These are phyloP conservation scores for Trichacis sp. DNA, from an alignment of 2,888 invertebrate genomes.

Conservation along the genomic window DNA sequence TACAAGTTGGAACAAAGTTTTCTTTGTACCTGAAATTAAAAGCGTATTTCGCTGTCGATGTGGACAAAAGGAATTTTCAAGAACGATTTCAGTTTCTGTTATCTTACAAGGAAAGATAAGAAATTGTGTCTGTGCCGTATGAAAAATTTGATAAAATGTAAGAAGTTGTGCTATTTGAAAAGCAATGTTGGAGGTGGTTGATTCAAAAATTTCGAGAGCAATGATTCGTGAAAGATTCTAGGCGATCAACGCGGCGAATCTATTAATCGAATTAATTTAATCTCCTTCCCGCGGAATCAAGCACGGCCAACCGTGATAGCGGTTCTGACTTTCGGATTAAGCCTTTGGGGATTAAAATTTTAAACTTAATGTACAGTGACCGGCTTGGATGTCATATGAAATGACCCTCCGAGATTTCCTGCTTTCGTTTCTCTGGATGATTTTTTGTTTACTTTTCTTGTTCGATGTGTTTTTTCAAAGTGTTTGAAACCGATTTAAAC, in stretches of 20 bases:
- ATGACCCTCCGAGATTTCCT: slow-evolving; percentile 33
- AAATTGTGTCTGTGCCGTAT: too few species aligned
- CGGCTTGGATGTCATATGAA: slow-evolving; percentile 43
- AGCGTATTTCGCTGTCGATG: too few species aligned
- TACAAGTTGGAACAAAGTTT: too few species aligned
- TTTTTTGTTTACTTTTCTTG: slow-evolving; percentile 12
- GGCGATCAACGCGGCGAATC: slow-evolving; percentile 51
- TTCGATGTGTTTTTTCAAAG: too few species aligned
- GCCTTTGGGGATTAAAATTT: slow-evolving; percentile 52
- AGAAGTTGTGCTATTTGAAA: too few species aligned
- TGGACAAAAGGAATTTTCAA: background rate
- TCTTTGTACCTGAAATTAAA: too few species aligned
- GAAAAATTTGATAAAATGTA: too few species aligned
- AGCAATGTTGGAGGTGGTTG: too few species aligned
- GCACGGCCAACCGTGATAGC: slow-evolving; percentile 66
- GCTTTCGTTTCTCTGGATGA: slow-evolving; percentile 18
- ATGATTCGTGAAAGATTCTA: slow-evolving; percentile 34
- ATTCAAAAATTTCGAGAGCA: slow-evolving; percentile 15
- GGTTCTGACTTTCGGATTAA: slow-evolving; percentile 61
- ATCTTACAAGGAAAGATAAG: too few species aligned
- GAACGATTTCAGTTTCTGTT: too few species aligned
- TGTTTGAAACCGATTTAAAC: too few species aligned
- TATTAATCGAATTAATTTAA: slow-evolving; percentile 67
- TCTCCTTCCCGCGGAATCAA: slow-evolving; percentile 51
- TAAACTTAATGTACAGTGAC: slow-evolving; percentile 46